These are phyloP conservation scores for Tichodroma muraria DNA, from an alignment of 2,113 vertebrate genomes.

Conservation along the genomic window DNA sequence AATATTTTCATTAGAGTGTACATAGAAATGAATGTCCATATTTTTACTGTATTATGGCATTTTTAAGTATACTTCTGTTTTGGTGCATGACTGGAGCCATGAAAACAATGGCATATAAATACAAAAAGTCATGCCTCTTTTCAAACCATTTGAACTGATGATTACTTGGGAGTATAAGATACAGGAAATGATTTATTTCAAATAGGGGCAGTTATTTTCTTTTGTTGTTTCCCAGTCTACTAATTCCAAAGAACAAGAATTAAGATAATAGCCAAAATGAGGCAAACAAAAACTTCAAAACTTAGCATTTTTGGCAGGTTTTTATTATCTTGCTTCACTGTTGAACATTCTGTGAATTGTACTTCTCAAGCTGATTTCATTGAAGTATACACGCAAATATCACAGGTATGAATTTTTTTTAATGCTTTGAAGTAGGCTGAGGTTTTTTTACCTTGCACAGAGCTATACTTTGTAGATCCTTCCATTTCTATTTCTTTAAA, in stretches of 20 bases:
- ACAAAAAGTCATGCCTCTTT: background rate
- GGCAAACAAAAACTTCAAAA: background rate
- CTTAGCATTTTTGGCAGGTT: background rate
- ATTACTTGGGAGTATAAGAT: background rate
- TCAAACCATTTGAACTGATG: background rate
- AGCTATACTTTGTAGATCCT: background rate
- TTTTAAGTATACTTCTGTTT: background rate
- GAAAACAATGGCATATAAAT: background rate
- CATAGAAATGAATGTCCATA: background rate
- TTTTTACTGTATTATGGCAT: background rate
- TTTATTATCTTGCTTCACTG: background rate
- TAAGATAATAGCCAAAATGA: background rate
- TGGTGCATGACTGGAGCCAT: background rate
- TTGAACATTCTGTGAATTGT: background rate
- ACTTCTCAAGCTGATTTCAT: background rate
- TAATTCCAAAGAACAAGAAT: background rate
- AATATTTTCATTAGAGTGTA: background rate
- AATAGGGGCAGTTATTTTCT: background rate
- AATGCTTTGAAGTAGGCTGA: background rate
- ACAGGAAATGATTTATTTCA: background rate
- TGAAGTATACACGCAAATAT: background rate
- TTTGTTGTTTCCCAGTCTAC: background rate
- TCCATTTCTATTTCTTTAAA: background rate
- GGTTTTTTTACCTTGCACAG: background rate
- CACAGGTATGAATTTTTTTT: accelerated